A percentile compares a stretch with the other conserved stretches of the same genome.
Evolutionary conservation across 2,797 vertebrate species (phyloP).

Genomic region (Mormyrops boulengeri): DNA sequence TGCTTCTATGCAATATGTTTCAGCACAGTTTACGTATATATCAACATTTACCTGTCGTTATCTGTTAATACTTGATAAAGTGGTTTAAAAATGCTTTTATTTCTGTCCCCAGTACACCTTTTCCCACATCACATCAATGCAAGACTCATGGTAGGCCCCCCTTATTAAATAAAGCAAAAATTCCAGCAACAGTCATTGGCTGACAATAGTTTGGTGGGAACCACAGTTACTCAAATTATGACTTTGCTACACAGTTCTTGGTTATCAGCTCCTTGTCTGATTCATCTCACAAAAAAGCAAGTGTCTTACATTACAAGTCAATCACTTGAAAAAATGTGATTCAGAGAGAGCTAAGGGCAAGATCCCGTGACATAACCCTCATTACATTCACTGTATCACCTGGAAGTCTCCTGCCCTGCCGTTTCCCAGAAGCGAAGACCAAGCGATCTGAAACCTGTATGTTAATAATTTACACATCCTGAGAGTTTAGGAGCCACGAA

Average conservation of each 20-base stretch:
- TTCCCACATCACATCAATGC: background rate
- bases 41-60: background rate
- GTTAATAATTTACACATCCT: slow-evolving; percentile 54
- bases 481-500: slow-evolving; percentile 51
- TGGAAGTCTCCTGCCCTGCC: slow-evolving; percentile 23
- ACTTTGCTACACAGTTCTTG: background rate
- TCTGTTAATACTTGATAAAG: background rate
- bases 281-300: background rate
- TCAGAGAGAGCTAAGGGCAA: background rate
- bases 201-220: background rate
- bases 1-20: background rate
- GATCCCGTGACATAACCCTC: slow-evolving; percentile 1
- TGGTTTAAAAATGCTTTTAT: background rate
- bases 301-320: slow-evolving; percentile 2
- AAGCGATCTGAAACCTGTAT: slow-evolving; percentile 40
- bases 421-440: slow-evolving; percentile 39
- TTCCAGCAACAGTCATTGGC: background rate
- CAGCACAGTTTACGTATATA: background rate
- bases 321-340: background rate
- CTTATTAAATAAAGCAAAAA: background rate
- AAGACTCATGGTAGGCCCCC: background rate
- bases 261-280: background rate
- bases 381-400: background rate
- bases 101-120: background rate
- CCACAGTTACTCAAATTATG: background rate